Percentiles rank a stretch among this genome's conserved stretches.
phyloP scores from a whole-genome alignment of 2,797 vertebrate genomes.

The Neoniphon sammara region DNA sequence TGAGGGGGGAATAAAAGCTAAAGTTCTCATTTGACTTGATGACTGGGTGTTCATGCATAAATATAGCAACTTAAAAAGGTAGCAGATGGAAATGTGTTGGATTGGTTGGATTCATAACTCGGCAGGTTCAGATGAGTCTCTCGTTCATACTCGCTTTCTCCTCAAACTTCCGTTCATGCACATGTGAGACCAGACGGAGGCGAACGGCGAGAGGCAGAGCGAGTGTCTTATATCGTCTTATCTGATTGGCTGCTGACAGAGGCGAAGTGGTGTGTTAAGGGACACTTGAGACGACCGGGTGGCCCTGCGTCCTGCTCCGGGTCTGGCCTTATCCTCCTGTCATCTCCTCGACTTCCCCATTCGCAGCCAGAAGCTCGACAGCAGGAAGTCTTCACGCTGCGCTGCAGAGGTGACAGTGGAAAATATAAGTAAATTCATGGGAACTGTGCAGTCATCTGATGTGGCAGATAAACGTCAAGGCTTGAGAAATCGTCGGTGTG shows the following conservation, averaged over 20 bases:
- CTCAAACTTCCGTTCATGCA: not conserved
- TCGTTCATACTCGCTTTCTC: not conserved
- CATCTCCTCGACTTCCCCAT: slow-evolving; percentile 10
- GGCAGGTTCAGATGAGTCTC: no score
- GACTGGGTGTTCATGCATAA: no score
- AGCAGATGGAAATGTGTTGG: no score
- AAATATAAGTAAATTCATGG: no score
- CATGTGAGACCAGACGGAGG: slow-evolving; percentile 2
- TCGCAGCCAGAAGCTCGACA: not conserved
- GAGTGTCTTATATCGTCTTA: slow-evolving; percentile 17
- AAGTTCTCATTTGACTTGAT: no score
- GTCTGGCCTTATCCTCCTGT: not conserved
- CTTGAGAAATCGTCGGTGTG: no score
- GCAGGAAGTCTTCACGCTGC: not conserved
- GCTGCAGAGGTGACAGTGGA: not conserved
- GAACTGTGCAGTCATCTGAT: no score
- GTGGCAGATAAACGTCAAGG: no score
- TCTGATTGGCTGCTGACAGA: slow-evolving; percentile 50
- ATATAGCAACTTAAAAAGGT: no score
- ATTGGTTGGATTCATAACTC: no score
- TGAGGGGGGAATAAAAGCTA: no score
- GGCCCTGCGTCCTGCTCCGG: slow-evolving; percentile 2
- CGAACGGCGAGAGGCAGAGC: not conserved
- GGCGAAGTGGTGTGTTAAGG: slow-evolving; percentile 32
- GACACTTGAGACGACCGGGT: slow-evolving; percentile 8